These are phyloP conservation scores for Orgyia antiqua DNA, from an alignment of 2,888 invertebrate species.

Conservation along the genomic window DNA sequence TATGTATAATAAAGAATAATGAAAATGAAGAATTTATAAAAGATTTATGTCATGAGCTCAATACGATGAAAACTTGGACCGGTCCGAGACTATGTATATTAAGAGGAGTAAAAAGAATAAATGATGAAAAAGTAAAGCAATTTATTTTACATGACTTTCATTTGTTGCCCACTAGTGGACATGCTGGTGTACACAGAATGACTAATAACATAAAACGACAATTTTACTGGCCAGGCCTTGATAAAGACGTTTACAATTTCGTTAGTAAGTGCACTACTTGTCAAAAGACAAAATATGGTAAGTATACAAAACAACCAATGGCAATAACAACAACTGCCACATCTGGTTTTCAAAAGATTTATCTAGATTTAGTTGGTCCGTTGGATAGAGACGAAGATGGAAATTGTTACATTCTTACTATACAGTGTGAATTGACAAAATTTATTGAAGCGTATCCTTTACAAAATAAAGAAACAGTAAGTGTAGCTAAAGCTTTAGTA, in stretches of 20 bases:
- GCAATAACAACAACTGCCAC: slow-evolving; percentile 2
- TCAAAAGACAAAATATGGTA: slow-evolving; percentile 5
- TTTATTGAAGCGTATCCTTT: slow-evolving; percentile 4
- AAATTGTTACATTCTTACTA: slow-evolving; percentile 4
- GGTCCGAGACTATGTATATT: slow-evolving; percentile 5
- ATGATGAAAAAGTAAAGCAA: neutral
- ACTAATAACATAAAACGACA: slow-evolving; percentile 6
- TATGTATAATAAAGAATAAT: slow-evolving; percentile 5
- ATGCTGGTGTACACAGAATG: slow-evolving; percentile 11
- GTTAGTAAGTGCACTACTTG: slow-evolving; percentile 6
- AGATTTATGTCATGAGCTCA: neutral
- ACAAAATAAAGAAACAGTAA: slow-evolving; percentile 5
- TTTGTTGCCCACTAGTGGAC: slow-evolving; percentile 7
- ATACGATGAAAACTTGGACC: neutral
- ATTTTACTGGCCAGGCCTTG: slow-evolving; percentile 7
- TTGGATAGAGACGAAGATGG: slow-evolving; percentile 3
- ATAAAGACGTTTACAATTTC: slow-evolving; percentile 5
- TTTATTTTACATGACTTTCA: slow-evolving; percentile 7
- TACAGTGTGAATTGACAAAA: slow-evolving; percentile 7
- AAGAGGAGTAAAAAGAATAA: slow-evolving; percentile 1
- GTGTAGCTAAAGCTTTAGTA: slow-evolving; percentile 7
- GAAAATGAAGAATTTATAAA: slow-evolving; percentile 3
- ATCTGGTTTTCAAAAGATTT: slow-evolving; percentile 4
- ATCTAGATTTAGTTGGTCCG: slow-evolving; percentile 7
- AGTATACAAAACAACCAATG: slow-evolving; percentile 3